These are phyloP conservation scores for Norana najaformis DNA, from an alignment of 2,888 invertebrate genomes.

Conservation along the genomic window DNA sequence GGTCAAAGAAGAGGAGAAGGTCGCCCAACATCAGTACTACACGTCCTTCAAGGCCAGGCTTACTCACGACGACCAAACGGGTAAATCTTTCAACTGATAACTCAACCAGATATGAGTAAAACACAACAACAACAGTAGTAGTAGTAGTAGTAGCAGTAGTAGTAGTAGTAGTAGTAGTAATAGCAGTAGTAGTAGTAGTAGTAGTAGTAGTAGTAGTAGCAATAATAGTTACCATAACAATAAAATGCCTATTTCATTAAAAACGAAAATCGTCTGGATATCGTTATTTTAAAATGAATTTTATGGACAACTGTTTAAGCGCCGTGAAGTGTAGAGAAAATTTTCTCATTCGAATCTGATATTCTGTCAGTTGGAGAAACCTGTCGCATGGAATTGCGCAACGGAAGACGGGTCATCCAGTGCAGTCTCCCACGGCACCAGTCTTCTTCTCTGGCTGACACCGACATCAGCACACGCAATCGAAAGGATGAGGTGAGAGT, in stretches of 20 bases:
- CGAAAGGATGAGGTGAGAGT: neutral
- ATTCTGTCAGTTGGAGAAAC: neutral
- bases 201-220: neutral
- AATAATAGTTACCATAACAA: neutral
- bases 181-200: neutral
- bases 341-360: neutral
- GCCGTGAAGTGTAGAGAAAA: neutral
- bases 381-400: neutral
- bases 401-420: neutral
- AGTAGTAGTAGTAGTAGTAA: neutral
- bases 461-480: neutral
- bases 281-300: neutral
- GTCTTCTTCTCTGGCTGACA: neutral
- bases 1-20: conserved; percentile 46
- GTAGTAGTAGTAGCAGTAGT: neutral
- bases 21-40: conserved; percentile 61
- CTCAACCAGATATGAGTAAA: neutral
- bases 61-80: neutral
- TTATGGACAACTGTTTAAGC: neutral
- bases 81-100: neutral
- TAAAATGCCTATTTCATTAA: neutral
- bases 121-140: neutral
- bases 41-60: conserved; percentile 46
- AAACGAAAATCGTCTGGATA: neutral
- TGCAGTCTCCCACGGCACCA: neutral